Evolutionary conservation across 2,888 invertebrate species (phyloP).

Genomic region (Plutella xylostella): DNA sequence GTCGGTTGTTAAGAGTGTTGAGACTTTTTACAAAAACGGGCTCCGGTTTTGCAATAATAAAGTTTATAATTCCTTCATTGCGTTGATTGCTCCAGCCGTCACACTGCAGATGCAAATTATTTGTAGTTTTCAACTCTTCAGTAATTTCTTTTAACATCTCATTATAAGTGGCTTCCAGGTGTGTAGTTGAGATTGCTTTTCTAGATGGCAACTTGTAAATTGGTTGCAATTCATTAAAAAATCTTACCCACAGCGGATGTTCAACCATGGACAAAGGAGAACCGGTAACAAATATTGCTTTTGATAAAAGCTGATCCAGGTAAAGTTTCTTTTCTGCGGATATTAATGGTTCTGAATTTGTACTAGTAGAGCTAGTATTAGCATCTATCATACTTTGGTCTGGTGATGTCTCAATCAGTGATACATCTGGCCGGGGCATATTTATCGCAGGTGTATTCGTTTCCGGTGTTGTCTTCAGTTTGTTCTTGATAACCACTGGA

Average conservation of each 20-base stretch:
- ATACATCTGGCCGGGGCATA: too few species aligned
- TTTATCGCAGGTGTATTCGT: too few species aligned
- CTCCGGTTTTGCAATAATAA: conserved; percentile 2
- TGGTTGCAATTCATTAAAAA: background rate
- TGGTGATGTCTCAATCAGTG: too few species aligned
- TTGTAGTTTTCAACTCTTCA: background rate
- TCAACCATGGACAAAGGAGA: background rate
- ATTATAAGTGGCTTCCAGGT: background rate
- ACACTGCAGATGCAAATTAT: background rate
- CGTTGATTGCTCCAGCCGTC: background rate
- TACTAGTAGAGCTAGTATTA: too few species aligned
- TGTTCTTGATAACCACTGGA: too few species aligned
- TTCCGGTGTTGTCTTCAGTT: too few species aligned
- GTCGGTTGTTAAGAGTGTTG: conserved; percentile 14
- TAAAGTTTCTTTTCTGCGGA: too few species aligned
- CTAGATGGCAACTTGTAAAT: background rate
- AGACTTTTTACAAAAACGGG: conserved; percentile 9
- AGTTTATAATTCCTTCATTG: background rate
- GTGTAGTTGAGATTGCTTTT: background rate
- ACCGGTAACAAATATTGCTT: background rate
- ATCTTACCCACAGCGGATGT: background rate
- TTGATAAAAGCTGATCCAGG: background rate
- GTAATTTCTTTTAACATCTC: conserved; percentile 13
- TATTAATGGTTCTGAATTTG: too few species aligned
- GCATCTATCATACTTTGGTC: too few species aligned